Evolutionary conservation across 2,888 invertebrate genomes (phyloP).

Genomic region (Copidosoma aretas): DNA sequence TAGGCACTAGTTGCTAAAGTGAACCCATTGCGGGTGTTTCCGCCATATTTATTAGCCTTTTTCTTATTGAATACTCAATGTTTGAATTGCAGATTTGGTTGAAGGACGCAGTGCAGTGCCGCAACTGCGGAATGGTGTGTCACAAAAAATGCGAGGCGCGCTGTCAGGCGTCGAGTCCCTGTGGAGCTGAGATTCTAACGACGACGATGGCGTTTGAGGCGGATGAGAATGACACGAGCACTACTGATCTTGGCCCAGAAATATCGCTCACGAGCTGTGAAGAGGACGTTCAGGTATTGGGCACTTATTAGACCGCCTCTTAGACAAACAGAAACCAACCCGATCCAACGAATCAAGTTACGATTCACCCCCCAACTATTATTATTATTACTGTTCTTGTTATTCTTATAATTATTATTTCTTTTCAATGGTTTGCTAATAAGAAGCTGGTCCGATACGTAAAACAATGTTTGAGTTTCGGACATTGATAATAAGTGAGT

Average conservation of each 20-base stretch:
- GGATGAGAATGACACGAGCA: conserved; percentile 55
- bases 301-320: conserved; percentile 36
- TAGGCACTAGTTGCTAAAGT: conserved; percentile 50
- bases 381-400: conserved; percentile 8
- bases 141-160: conserved; percentile 95
- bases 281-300: conserved; percentile 61
- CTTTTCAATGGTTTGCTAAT: too few species aligned
- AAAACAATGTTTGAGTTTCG: too few species aligned
- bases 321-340: too few species aligned
- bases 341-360: neutral
- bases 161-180: conserved; percentile 78
- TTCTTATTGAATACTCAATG: conserved; percentile 1
- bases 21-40: neutral
- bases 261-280: conserved; percentile 61
- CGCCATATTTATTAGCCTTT: conserved; percentile 1
- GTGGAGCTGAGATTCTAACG: conserved; percentile 63
- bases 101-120: conserved; percentile 93
- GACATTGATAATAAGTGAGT: too few species aligned
- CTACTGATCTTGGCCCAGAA: conserved; percentile 56
- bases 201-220: conserved; percentile 56
- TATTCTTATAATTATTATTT: too few species aligned
- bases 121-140: conserved; percentile 87
- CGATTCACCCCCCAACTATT: conserved; percentile 17
- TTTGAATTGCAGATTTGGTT: conserved; percentile 83
- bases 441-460: too few species aligned